Conservation (phyloP, 2,797 vertebrate genomes). For the Bufotes viridis region DNA sequence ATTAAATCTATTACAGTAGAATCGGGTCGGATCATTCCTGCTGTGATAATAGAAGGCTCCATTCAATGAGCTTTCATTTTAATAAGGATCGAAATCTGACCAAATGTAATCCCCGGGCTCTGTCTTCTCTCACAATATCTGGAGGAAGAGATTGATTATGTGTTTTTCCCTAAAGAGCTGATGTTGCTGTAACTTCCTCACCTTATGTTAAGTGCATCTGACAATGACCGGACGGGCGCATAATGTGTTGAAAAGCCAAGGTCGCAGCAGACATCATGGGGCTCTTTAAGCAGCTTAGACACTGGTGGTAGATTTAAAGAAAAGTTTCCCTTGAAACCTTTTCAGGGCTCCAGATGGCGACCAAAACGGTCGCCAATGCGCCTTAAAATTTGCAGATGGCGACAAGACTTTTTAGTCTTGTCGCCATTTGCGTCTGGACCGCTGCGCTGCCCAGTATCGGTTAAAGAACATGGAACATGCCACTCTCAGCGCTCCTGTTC, state of each 20-base stretch:
- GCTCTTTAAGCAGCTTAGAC: slow-evolving; percentile 41
- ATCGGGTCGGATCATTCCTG: background rate
- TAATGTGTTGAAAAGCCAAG: slow-evolving; percentile 49
- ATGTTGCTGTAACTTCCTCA: slow-evolving; percentile 58
- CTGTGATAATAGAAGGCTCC: background rate
- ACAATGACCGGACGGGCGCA: slow-evolving; percentile 50
- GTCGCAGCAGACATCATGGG: slow-evolving; percentile 37
- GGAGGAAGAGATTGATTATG: slow-evolving; percentile 52
- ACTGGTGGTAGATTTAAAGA: background rate
- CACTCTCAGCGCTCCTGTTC: too few species aligned
- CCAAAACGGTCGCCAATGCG: too few species aligned
- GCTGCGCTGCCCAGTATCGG: too few species aligned
- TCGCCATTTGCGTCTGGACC: too few species aligned
- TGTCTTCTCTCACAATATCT: slow-evolving; percentile 43
- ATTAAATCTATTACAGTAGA: background rate
- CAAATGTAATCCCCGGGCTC: slow-evolving; percentile 19
- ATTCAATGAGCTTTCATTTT: slow-evolving; percentile 17
- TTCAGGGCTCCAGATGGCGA: too few species aligned
- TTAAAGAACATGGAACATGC: too few species aligned
- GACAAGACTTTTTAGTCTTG: too few species aligned
- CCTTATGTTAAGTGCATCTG: slow-evolving; percentile 58
- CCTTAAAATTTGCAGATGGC: too few species aligned
- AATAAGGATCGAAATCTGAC: slow-evolving; percentile 42
- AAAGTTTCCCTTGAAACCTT: background rate
- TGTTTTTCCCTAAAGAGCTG: slow-evolving; percentile 58